Evolutionary conservation across 2,797 vertebrate species (phyloP), one percentile per base, ranked within the genome.

Genomic region (Lepus townsendii): DNA sequence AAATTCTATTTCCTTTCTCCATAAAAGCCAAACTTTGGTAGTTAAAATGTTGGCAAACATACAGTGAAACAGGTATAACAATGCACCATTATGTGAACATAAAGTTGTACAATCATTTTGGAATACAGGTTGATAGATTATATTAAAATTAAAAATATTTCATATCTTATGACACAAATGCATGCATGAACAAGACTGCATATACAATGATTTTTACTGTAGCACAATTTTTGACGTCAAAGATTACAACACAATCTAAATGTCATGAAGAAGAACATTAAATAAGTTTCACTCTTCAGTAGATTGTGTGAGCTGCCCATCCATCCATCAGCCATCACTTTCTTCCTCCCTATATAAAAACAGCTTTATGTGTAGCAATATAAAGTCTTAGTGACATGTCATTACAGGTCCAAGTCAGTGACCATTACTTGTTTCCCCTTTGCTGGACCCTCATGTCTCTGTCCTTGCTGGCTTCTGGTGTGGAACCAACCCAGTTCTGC

Each of bases 231-330:
- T 89, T 83, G 75, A 62, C 35, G 32, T 30, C 84, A 65, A 76
- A 90, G 68, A 76, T 52, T 52, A 88, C 30, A 57, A 92, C 24
- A 79, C 30, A 42, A 76, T 75, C 20, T 30, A 90, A 92, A 47
- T 65, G 52, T 87, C 24, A 85, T 54, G 63, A 86, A 54, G 62
- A 47, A 17, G 38, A 83, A 92, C 93, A 62, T 72, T n/a, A 65
- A 89, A 52, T 42, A 63, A 80, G 54, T 26, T 54, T 20, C 8
- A 73, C 71, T 90, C 42, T 26, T 2, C 1, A 3, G 17, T 12
- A 54, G 19, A 16, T 13, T 62, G 17, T 50, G 35, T 66, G 30
- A 66, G 38, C 22, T 66, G 20, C 14, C 62, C 63, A 60, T 27
- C 65, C 14, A 27, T 30, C 65, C 19, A n/a, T 30, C 27, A 83